Percentiles rank a stretch among this genome's conserved stretches.
phyloP scores from a whole-genome alignment of 2,797 vertebrate genomes.

The Chelon auratus region DNA sequence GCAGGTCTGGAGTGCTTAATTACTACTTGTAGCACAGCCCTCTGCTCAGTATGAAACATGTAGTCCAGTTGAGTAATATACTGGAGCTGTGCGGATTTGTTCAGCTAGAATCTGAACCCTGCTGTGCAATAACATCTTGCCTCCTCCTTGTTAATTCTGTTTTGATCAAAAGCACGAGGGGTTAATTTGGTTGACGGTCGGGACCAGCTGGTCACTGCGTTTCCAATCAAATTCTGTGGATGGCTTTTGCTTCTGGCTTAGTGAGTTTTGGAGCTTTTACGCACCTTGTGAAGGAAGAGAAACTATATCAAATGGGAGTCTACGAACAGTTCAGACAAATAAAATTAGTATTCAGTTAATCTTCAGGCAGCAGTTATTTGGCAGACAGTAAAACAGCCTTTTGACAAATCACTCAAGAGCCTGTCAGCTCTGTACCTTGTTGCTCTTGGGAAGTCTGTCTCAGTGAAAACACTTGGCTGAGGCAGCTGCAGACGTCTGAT shows the following conservation, averaged over 20 bases:
- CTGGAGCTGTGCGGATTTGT: constrained; percentile 47
- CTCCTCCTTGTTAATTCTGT: constrained; percentile 77
- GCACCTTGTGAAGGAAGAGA: constrained; percentile 28
- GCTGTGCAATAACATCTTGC: constrained; percentile 74
- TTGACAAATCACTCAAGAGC: constrained; percentile 54
- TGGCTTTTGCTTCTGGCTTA: constrained; percentile 45
- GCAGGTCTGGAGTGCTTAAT: constrained; percentile 61
- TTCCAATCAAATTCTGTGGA: constrained; percentile 72
- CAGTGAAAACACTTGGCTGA: constrained; percentile 72
- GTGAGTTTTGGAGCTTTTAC: constrained; percentile 54
- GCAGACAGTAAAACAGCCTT: constrained; percentile 39
- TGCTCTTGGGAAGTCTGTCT: constrained; percentile 53
- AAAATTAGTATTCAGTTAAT: constrained; percentile 34
- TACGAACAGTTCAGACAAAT: constrained; percentile 8
- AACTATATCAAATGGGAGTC: constrained; percentile 1
- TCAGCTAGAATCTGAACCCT: constrained; percentile 40
- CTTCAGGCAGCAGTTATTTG: constrained; percentile 40
- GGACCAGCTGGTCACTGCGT: constrained; percentile 77
- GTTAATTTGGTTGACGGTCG: constrained; percentile 75
- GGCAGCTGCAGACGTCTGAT: constrained; percentile 67
- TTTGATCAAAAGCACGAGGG: constrained; percentile 82
- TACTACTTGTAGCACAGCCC: constrained; percentile 15
- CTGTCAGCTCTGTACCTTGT: constrained; percentile 50
- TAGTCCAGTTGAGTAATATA: constrained; percentile 63
- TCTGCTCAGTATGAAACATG: constrained; percentile 55